Evolutionary conservation across 92 coral and sea anemone genomes (phyloP).

Genomic region (Isaurus tuberculatus): DNA sequence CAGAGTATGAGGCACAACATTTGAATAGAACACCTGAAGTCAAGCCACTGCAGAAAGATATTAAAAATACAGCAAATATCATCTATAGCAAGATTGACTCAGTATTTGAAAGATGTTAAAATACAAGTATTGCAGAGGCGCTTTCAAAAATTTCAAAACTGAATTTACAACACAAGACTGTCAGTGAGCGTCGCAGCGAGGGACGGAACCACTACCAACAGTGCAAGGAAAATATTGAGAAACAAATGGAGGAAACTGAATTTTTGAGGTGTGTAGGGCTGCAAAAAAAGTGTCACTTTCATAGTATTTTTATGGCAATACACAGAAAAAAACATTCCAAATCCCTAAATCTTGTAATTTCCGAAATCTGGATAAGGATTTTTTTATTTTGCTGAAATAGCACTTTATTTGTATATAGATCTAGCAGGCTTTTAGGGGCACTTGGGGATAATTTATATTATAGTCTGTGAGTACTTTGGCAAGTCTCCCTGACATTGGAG

Average conservation of each 20-base stretch:
- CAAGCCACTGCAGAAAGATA: constrained; percentile 18
- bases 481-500: background rate
- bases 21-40: constrained; percentile 3
- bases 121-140: background rate
- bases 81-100: constrained; percentile 7
- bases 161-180: constrained; percentile 1
- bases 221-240: constrained; percentile 1
- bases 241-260: constrained; percentile 7
- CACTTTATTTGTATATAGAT: background rate
- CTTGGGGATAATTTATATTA: background rate
- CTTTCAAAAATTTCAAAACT: constrained; percentile 8
- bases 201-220: constrained; percentile 1
- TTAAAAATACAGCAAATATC: background rate
- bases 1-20: constrained; percentile 28
- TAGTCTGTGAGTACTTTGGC: background rate
- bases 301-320: background rate
- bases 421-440: background rate
- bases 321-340: constrained; percentile 1
- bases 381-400: background rate
- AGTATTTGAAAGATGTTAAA: background rate
- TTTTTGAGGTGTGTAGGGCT: constrained; percentile 17
- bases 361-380: background rate
- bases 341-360: background rate
- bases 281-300: constrained; percentile 9
- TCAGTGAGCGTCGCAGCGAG: background rate